Base-by-base conservation (phyloP, 2,888 invertebrate genomes). In the Eupithecia insigniata region DNA sequence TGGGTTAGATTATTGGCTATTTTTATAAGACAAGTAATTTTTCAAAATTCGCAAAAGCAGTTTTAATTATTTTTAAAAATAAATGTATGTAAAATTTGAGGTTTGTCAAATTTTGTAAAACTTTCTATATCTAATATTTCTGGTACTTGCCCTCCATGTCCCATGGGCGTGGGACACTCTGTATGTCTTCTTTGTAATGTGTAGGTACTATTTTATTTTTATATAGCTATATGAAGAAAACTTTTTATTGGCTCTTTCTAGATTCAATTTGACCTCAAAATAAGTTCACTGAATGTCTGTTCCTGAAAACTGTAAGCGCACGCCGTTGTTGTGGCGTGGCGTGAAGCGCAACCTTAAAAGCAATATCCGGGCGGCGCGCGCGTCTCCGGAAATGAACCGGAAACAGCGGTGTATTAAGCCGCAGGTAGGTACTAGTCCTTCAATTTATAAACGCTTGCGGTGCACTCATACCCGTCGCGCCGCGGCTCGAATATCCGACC, bases 381-480 rank as follows among this genome's bases (percentile, higher is more conserved):
- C 90, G 90, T 91, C 82, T 71, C 92, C 92, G 94, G 94, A 94
- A 94, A 94, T 94, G 94, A 94, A 94, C 91, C 94, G 94, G 94
- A 94, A 94, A 94, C 94, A 89, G 93, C 88, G 94, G 94, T 92
- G 94, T 94, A 94, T 94, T 94, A 94, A 94, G 94, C 94, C 91
- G 90, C 94, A 94, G 94, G 94, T 94, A 94, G 94, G 94, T 94
- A 94, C 90, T 89, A 90, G 91, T 92, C 93, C 93, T 94, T 93
- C 93, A 93, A 94, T 94, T 94, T 93, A 94, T 92, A 94, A 94
- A 91, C 90, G 92, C 93, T 89, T 86, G 92, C 89, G 90, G 86
- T 88, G 87, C 88, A 89, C 85, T 78, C 70, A 69, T 83, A 87
- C 86, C 85, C 84, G 80, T 85, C 55, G 12, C 26, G 55, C 86